phyloP scores from a whole-genome alignment of 2,113 vertebrate genomes.

The Embiotoca jacksoni region DNA sequence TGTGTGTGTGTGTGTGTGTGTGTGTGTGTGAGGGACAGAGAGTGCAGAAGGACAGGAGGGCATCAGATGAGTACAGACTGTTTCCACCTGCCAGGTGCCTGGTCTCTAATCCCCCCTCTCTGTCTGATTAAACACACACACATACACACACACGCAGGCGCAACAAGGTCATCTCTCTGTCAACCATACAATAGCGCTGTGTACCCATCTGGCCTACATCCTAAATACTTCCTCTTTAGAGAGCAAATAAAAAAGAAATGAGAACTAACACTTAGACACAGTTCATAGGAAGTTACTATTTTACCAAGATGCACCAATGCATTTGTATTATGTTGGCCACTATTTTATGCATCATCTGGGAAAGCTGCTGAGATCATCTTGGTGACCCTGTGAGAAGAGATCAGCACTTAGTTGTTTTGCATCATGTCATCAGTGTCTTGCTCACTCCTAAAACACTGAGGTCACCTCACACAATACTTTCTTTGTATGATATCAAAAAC shows the following conservation, averaged over 20 bases:
- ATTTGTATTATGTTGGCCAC: background rate
- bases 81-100: constrained; percentile 82
- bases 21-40: background rate
- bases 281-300: constrained; percentile 3
- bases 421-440: background rate
- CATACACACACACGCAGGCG: constrained; percentile 44
- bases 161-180: constrained; percentile 82
- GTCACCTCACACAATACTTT: constrained; percentile 43
- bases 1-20: constrained; percentile 27
- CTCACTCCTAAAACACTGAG: constrained; percentile 6
- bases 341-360: background rate
- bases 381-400: background rate
- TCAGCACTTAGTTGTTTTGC: constrained; percentile 8
- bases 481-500: constrained; percentile 49
- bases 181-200: constrained; percentile 78
- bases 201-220: constrained; percentile 76
- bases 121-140: constrained; percentile 81
- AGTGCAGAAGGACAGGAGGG: constrained; percentile 64
- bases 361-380: background rate
- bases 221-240: constrained; percentile 74
- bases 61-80: constrained; percentile 80
- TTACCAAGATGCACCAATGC: background rate
- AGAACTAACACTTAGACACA: constrained; percentile 20
- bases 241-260: constrained; percentile 63
- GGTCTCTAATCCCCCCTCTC: constrained; percentile 81